These are phyloP conservation scores for Tor tambroides DNA, from an alignment of 2,113 vertebrate species.

Conservation along the genomic window DNA sequence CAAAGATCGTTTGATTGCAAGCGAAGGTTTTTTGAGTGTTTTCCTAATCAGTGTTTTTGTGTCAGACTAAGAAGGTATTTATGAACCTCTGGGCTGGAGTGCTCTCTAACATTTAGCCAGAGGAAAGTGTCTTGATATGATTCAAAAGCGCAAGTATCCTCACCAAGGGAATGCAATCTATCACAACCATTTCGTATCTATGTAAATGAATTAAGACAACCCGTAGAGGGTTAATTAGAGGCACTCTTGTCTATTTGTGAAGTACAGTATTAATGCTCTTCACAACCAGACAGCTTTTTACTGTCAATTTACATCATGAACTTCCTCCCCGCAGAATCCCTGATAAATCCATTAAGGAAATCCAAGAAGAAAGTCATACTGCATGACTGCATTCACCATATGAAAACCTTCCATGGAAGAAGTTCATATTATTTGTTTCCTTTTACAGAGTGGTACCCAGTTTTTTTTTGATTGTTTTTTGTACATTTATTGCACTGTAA, in stretches of 20 bases:
- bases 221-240: constrained; percentile 35
- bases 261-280: constrained; percentile 28
- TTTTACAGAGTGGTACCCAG: no score
- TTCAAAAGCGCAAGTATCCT: neutral
- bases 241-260: constrained; percentile 33
- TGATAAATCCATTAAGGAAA: constrained; percentile 33
- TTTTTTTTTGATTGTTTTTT: no score
- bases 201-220: constrained; percentile 30
- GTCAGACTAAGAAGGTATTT: constrained; percentile 1
- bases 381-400: neutral
- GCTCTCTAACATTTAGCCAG: constrained; percentile 23
- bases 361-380: constrained; percentile 1
- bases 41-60: constrained; percentile 24
- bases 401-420: neutral
- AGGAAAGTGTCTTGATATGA: constrained; percentile 19
- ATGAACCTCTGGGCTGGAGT: constrained; percentile 11
- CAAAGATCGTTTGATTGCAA: no score
- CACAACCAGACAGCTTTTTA: constrained; percentile 31
- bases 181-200: constrained; percentile 8
- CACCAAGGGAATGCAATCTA: neutral
- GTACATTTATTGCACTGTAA: no score
- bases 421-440: neutral
- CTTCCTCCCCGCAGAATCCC: constrained; percentile 1
- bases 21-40: neutral
- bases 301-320: constrained; percentile 39